Evolutionary conservation across 2,113 vertebrate species (phyloP), one percentile per base, ranked within the genome.

Genomic region (Dicerorhinus sumatrensis): DNA sequence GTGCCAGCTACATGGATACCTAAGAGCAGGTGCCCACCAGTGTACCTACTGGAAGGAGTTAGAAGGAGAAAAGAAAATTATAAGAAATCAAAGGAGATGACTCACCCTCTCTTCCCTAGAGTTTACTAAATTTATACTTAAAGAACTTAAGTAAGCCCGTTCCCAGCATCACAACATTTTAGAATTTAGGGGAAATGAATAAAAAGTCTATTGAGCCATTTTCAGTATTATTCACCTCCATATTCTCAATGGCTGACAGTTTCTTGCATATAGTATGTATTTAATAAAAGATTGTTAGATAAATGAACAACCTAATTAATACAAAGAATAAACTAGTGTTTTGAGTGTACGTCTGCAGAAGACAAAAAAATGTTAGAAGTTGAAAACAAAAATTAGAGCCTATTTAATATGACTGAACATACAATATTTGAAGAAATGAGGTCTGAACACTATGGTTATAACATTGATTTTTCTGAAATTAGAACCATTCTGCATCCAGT

Each of bases 381-480:
- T 67, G 31, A 89, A 58, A 97, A 72, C 83, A 91, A 89, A 91
- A 96, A 9, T 20, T 58, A 79, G 70, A 94, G 46, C 79, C 36
- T n/a, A 91, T 42, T 3, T 97, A 48, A 87, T 33, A 42, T 36
- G 86, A 91, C 48, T 60, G n/a, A 82, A 82, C 39, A 48, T n/a
- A 42, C 6, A 9, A 7, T 58, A 83, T 65, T 73, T 80, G 91
- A 97, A 94, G 36, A 92, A 93, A 96, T 98, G 77, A 58, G 93
- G 54, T 56, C 82, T 77, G 82, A 91, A 82, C 80, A 89, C 69
- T 92, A 91, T 70, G 85, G 58, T 42, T 80, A 23, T 12, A n/a
- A 87, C 86, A 94, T 91, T 87, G 82, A 97, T 97, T 98, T 96
- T 97, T 96, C 94, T 95, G 84, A 98, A 96, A 98, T 96, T 97